Evolutionary conservation across 1,140 invertebrate species (phyloP).

Genomic region (Piezodorus guildinii): DNA sequence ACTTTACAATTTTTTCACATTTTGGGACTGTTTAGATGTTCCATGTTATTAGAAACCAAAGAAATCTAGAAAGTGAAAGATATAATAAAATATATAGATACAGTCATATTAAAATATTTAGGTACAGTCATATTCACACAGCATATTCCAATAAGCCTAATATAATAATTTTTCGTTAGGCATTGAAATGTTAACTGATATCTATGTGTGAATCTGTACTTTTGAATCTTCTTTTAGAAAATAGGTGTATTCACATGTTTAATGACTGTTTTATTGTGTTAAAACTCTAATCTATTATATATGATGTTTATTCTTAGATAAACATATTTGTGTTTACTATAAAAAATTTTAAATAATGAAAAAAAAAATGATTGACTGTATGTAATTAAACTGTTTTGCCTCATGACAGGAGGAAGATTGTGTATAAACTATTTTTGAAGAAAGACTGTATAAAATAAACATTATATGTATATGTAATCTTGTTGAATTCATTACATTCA

Average conservation of each 20-base stretch:
- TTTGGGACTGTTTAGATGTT: not conserved
- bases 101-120: not conserved
- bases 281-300: slow-evolving; percentile 17
- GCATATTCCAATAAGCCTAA: too few species aligned
- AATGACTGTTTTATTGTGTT: slow-evolving; percentile 23
- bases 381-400: slow-evolving; percentile 3
- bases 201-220: not conserved
- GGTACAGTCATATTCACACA: not conserved
- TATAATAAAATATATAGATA: not conserved
- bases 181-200: too few species aligned
- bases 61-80: not conserved
- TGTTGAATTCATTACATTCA: too few species aligned
- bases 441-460: slow-evolving; percentile 26
- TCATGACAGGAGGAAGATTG: not conserved
- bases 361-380: slow-evolving; percentile 13
- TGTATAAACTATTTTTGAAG: slow-evolving; percentile 26
- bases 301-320: slow-evolving; percentile 18
- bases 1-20: too few species aligned
- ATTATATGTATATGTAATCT: not conserved
- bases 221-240: slow-evolving; percentile 12
- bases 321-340: slow-evolving; percentile 18
- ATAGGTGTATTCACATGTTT: slow-evolving; percentile 15
- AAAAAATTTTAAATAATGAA: slow-evolving; percentile 11
- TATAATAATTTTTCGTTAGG: too few species aligned
- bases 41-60: not conserved